phyloP scores from a whole-genome alignment of 2,888 invertebrate species.

The Glomeris marginata region DNA sequence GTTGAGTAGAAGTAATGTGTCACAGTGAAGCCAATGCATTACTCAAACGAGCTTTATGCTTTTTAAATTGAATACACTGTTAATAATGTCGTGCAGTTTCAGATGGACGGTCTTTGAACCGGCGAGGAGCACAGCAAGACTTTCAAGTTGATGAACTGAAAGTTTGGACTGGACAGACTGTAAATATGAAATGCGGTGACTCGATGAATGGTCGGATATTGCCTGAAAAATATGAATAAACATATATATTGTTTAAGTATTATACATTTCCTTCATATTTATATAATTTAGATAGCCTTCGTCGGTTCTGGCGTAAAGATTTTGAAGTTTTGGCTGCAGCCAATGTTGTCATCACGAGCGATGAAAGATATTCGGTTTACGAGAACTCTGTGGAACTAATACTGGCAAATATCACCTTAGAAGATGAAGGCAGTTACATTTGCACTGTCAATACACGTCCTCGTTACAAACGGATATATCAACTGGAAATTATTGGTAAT shows the following conservation, averaged over 20 bases:
- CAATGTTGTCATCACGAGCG: constrained; percentile 10
- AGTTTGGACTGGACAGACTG: constrained; percentile 11
- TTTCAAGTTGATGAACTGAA: background rate
- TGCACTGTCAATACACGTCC: constrained; percentile 11
- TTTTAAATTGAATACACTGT: no score
- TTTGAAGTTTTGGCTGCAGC: constrained; percentile 11
- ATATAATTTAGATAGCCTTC: background rate
- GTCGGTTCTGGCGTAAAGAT: constrained; percentile 14
- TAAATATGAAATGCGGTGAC: constrained; percentile 7
- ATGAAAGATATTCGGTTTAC: constrained; percentile 8
- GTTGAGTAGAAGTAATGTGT: no score
- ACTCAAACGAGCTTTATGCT: no score
- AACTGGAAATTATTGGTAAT: constrained; percentile 8
- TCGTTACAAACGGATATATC: constrained; percentile 3
- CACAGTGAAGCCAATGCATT: no score
- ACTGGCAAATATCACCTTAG: constrained; percentile 10
- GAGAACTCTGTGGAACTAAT: constrained; percentile 7
- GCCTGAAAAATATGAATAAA: background rate
- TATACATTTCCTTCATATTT: background rate
- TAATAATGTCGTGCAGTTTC: no score
- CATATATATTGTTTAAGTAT: background rate
- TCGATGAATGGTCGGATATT: background rate
- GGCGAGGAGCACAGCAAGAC: no score
- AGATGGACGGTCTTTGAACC: no score
- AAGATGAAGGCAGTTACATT: constrained; percentile 13